A percentile compares a stretch with the other conserved stretches of the same genome.
Evolutionary conservation across 2,113 vertebrate genomes (phyloP).

Genomic region (Ciconia stormi): DNA sequence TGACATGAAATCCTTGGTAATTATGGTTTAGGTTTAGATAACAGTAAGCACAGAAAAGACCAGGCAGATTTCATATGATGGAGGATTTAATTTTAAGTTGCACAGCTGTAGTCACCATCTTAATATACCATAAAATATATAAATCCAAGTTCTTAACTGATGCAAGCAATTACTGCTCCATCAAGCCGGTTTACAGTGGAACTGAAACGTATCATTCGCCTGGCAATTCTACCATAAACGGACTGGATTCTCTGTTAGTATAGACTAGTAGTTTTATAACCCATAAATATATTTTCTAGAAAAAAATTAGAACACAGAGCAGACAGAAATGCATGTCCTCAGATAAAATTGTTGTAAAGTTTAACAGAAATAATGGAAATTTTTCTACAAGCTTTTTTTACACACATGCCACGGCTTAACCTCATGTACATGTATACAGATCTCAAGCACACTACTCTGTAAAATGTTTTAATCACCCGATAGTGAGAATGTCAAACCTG

Average conservation of each 20-base stretch:
- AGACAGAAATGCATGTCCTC: neutral
- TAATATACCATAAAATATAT: constrained; percentile 12
- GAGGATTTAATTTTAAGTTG: neutral
- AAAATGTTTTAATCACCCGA: neutral
- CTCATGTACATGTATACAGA: neutral
- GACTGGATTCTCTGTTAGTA: neutral
- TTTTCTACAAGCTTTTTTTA: neutral
- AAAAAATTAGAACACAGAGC: neutral
- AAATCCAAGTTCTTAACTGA: neutral
- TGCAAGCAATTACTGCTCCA: constrained; percentile 32
- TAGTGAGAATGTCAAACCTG: neutral
- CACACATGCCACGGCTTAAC: neutral
- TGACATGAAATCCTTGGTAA: neutral
- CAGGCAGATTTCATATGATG: neutral
- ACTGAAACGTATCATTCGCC: constrained; percentile 5
- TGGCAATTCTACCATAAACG: neutral
- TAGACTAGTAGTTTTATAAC: neutral
- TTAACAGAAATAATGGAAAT: neutral
- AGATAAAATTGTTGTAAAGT: neutral
- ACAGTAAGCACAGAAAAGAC: neutral
- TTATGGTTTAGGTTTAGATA: neutral
- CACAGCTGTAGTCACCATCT: neutral
- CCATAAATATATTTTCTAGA: neutral
- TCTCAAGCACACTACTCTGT: neutral
- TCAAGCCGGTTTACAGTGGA: constrained; percentile 26